A percentile compares a stretch with the other conserved stretches of the same genome.
phyloP scores from a whole-genome alignment of 1,140 invertebrate genomes.

The Leptestheria dahalacensis region DNA sequence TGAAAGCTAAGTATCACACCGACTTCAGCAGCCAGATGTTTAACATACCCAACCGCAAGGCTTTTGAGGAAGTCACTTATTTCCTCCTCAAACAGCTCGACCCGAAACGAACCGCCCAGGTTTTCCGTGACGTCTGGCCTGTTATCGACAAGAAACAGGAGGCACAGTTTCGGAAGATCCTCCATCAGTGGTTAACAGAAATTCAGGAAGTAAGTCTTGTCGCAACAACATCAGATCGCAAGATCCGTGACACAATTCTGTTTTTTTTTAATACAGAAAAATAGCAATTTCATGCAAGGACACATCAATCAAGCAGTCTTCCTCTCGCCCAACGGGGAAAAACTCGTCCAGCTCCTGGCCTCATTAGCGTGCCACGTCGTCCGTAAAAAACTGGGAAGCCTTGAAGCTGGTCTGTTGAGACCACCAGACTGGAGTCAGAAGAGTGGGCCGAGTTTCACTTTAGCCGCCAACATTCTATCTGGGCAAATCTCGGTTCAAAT shows the following conservation, averaged over 20 bases:
- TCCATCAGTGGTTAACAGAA: constrained; percentile 8
- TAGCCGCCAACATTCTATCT: neutral
- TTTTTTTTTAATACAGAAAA: neutral
- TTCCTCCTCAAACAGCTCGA: constrained; percentile 12
- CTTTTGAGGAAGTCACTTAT: constrained; percentile 7
- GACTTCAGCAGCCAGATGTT: constrained; percentile 7
- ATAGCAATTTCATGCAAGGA: neutral
- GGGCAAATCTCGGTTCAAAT: neutral
- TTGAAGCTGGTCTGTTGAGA: neutral
- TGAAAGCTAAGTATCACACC: constrained; percentile 6
- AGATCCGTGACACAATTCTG: neutral
- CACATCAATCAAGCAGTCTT: constrained; percentile 11
- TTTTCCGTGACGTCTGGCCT: constrained; percentile 12
- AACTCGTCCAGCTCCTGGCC: constrained; percentile 7
- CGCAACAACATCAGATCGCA: no score
- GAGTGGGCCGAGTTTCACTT: neutral
- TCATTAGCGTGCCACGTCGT: constrained; percentile 6
- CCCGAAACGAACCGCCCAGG: neutral
- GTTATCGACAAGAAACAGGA: constrained; percentile 14
- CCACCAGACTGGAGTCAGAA: neutral
- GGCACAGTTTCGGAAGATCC: constrained; percentile 8
- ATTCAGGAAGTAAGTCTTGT: neutral
- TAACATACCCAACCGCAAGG: constrained; percentile 7
- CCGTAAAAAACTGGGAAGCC: neutral
- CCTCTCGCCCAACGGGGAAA: constrained; percentile 5